Evolutionary conservation across 1,140 invertebrate species (phyloP).

Genomic region (Carcinoscorpius rotundicauda): DNA sequence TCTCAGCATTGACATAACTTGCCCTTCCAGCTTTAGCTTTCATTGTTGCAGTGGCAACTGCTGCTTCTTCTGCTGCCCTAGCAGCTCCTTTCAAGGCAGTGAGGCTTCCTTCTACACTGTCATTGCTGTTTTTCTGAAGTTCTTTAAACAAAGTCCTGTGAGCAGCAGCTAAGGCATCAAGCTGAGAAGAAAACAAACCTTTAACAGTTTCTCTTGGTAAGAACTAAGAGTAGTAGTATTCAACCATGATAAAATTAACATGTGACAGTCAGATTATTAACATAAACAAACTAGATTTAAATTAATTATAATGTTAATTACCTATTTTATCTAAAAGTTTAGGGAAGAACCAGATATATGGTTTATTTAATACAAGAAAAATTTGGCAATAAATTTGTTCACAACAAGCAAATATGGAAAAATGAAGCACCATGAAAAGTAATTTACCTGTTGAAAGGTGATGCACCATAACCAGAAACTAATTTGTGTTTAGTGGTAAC

Average conservation of each 20-base stretch:
- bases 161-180: background rate
- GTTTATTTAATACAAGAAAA: too few relatives aligned
- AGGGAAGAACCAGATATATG: too few relatives aligned
- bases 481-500: too few relatives aligned
- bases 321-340: too few relatives aligned
- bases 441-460: too few relatives aligned
- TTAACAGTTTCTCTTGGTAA: background rate
- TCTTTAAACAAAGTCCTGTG: constrained; percentile 1
- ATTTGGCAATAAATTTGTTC: too few relatives aligned
- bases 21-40: constrained; percentile 39
- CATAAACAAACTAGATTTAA: background rate
- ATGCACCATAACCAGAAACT: too few relatives aligned
- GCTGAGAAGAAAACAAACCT: too few relatives aligned
- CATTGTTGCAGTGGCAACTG: constrained; percentile 40
- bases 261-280: background rate
- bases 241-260: background rate
- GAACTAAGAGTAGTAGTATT: too few relatives aligned
- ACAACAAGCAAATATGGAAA: too few relatives aligned
- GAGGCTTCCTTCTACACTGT: background rate
- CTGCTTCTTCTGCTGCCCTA: constrained; percentile 23
- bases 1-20: constrained; percentile 34
- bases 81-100: constrained; percentile 1
- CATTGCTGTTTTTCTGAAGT: constrained; percentile 5
- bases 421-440: too few relatives aligned
- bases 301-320: too few relatives aligned